Evolutionary conservation across 2,888 invertebrate genomes (phyloP).

Genomic region (Orchesella flavescens): DNA sequence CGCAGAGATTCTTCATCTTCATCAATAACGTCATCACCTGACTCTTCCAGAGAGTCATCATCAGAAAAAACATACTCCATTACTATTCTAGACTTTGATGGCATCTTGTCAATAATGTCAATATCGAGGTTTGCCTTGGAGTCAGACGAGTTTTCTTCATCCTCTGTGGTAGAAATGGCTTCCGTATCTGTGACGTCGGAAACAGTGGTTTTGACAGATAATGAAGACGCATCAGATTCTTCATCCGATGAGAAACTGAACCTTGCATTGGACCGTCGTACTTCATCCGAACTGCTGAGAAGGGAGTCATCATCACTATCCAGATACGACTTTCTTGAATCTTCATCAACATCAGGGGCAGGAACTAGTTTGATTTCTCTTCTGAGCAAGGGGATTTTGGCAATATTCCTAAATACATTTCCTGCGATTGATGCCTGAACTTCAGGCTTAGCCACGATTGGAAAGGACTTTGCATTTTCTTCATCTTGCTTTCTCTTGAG

Average conservation of each 20-base stretch:
- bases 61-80: slow-evolving; percentile 45
- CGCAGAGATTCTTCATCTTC: slow-evolving; percentile 48
- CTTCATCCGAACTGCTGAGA: slow-evolving; percentile 37
- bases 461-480: slow-evolving; percentile 41
- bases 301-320: slow-evolving; percentile 49
- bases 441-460: background rate
- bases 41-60: slow-evolving; percentile 44
- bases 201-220: slow-evolving; percentile 33
- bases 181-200: slow-evolving; percentile 42
- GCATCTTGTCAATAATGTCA: slow-evolving; percentile 3
- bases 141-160: slow-evolving; percentile 36
- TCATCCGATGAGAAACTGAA: slow-evolving; percentile 43
- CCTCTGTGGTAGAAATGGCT: slow-evolving; percentile 48
- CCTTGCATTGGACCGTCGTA: slow-evolving; percentile 9
- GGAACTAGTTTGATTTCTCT: slow-evolving; percentile 82
- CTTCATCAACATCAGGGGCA: slow-evolving; percentile 84
- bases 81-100: slow-evolving; percentile 19
- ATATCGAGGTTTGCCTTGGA: no score
- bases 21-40: slow-evolving; percentile 13
- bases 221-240: slow-evolving; percentile 38
- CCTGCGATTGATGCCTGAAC: background rate
- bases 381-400: slow-evolving; percentile 96
- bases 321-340: slow-evolving; percentile 73
- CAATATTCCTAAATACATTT: slow-evolving; percentile 75
- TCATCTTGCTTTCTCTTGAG: slow-evolving; percentile 73